Percentiles rank a stretch among this genome's conserved stretches.
Evolutionary conservation across 2,797 vertebrate species (phyloP).

Genomic region (Sciaenops ocellatus): DNA sequence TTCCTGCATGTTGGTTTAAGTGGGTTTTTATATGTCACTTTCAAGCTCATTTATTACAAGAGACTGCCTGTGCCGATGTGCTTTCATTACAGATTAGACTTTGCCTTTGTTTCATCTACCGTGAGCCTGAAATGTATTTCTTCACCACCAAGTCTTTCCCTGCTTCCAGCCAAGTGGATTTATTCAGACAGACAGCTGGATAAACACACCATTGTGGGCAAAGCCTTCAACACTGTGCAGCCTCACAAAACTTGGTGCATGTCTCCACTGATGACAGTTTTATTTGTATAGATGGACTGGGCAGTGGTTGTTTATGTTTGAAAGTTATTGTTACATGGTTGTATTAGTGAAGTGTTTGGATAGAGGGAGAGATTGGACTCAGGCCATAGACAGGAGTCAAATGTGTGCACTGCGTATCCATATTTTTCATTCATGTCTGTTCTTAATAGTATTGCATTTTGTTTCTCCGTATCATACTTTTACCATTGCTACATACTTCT

Average conservation of each 20-base stretch:
- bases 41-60: slow-evolving; percentile 51
- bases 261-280: slow-evolving; percentile 54
- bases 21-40: slow-evolving; percentile 28
- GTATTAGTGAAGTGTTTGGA: slow-evolving; percentile 32
- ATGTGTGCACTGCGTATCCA: not conserved
- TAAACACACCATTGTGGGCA: slow-evolving; percentile 74
- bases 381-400: slow-evolving; percentile 10
- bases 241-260: slow-evolving; percentile 34
- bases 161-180: slow-evolving; percentile 70
- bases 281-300: slow-evolving; percentile 52
- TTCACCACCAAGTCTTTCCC: slow-evolving; percentile 43
- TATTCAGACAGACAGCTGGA: slow-evolving; percentile 79
- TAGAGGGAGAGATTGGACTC: slow-evolving; percentile 19
- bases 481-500: not conserved
- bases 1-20: slow-evolving; percentile 33
- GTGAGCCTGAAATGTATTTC: slow-evolving; percentile 43
- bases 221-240: slow-evolving; percentile 49
- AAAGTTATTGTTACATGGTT: slow-evolving; percentile 45
- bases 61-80: not conserved
- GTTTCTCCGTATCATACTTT: not conserved
- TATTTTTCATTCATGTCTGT: not conserved
- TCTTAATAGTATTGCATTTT: not conserved
- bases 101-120: slow-evolving; percentile 53
- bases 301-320: slow-evolving; percentile 22
- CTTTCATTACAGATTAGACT: slow-evolving; percentile 54